Base-by-base conservation (phyloP, 2,797 vertebrate genomes). In the Allobates femoralis region DNA sequence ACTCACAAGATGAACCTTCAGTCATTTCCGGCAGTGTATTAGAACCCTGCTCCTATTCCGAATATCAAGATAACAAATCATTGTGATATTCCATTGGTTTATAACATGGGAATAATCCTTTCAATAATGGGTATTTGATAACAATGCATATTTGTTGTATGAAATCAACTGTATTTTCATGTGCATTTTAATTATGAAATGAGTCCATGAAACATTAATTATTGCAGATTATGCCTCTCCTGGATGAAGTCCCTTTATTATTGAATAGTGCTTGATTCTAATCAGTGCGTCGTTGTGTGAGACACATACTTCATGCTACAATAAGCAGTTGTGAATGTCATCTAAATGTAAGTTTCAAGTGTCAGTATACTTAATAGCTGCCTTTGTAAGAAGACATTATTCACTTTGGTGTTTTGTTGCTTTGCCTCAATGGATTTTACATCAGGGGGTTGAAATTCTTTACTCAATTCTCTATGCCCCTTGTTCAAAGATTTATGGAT, bases 351-450 rank as follows among this genome's bases (percentile, higher is more conserved):
- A 51, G 69, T 75, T 76, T 34, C n/a, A 80, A 80, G 69, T 83
- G 71, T 82, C 80, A 51, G 62, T 76, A 58, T 16, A 79, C 66
- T 74, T 73, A 84, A 87, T 71, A 53, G 81, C 41, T 71, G 75
- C 75, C 34, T 79, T 84, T 79, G 71, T 81, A 81, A 56, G 53
- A 51, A 79, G 60, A 74, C 81, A 74, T 79, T 79, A 84, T 79
- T 87, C 86, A 81, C 79, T 86, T 81, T 81, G 56, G 41, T 82
- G 86, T 83, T 83, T 71, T 87, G 60, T 83, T 79, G 62, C 80
- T 83, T 26, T 83, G 80, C 32, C 74, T 83, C 86, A 66, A 76
- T 71, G 80, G 34, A 37, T 87, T 82, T 82, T 82, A 67, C 86
- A 83, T 83, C 50, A 60, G 51, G 60, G 83, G 37, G 73, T 56